These are phyloP conservation scores for Congeria kusceri DNA, from an alignment of 2,888 invertebrate genomes.

Conservation along the genomic window DNA sequence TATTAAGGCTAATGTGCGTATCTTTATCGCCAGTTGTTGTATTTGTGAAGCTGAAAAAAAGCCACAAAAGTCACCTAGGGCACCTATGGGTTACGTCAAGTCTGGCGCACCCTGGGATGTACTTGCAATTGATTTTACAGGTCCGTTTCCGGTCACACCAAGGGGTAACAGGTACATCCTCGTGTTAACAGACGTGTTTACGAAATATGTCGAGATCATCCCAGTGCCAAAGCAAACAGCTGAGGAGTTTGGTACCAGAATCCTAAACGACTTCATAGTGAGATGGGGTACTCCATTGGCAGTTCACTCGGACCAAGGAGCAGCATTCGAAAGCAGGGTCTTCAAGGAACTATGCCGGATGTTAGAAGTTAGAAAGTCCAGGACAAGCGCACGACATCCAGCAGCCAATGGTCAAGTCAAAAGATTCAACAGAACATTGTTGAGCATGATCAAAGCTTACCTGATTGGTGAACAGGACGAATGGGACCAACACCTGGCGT, in stretches of 20 bases:
- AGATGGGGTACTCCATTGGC: constrained; percentile 43
- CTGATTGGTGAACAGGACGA: constrained; percentile 45
- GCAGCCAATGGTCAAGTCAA: constrained; percentile 52
- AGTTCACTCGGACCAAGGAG: constrained; percentile 57
- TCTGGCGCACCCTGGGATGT: neutral
- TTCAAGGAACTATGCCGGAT: constrained; percentile 43
- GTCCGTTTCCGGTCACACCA: constrained; percentile 30
- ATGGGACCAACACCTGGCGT: constrained; percentile 56
- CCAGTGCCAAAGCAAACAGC: constrained; percentile 29
- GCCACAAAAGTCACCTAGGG: neutral
- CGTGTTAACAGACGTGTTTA: constrained; percentile 40
- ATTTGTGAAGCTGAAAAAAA: constrained; percentile 28
- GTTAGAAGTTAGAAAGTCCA: constrained; percentile 17
- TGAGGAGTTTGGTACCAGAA: constrained; percentile 22
- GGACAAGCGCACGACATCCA: constrained; percentile 32
- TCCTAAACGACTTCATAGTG: constrained; percentile 42
- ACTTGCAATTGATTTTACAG: constrained; percentile 19
- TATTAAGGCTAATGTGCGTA: constrained; percentile 17
- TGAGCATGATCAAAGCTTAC: constrained; percentile 50
- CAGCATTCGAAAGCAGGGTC: constrained; percentile 43
- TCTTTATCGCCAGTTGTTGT: constrained; percentile 11
- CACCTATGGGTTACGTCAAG: neutral
- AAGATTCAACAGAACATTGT: constrained; percentile 50
- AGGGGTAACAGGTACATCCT: constrained; percentile 33
- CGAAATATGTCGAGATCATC: constrained; percentile 30